Base-by-base conservation (phyloP, 2,888 invertebrate species). In the Formica aserva region DNA sequence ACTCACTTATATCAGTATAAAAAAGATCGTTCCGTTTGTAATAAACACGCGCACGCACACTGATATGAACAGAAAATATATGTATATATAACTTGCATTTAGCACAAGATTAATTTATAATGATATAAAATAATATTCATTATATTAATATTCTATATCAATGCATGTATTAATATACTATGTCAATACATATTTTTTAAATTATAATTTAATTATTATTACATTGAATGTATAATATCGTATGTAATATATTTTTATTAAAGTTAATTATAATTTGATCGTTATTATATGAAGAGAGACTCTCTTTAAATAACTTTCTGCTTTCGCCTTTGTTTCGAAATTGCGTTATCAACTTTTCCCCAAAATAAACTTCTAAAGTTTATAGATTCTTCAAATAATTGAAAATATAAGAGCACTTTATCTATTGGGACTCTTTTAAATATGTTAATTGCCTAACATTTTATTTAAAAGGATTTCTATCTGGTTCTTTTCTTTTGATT, bases 321-420 rank as follows among this genome's bases (percentile, higher is more conserved):
- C 22, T 18, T 55, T 55, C 15, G 22, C 35, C 11, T 72, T 72
- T 72, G 26, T 57, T 11, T 72, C 38, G 13, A 38, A 72, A 72
- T 72, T 57, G 3, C 11, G 2, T 5, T 55, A 22, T 32, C 29
- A 57, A 57, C 26, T 72, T 52, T 55, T 71, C 29, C 15, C n/a
- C 8, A 32, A 71, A 22, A 55, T 35, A 1, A 71, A 52, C 22
- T 55, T 38, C 1, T 11, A 18, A 26, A 38, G 11, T 8, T 26
- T 13, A 15, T 18, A 26, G 1, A 26, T n/a, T 72, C 55, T 57
- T 72, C 18, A 13, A 15, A 2, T 72, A 57, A 55, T 35, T 55
- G 35, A 55, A 72, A 72, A 38, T n/a, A 3, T 38, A 72, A 57
- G 18, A 18, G 11, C 35, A 13, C 18, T 57, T 57, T 55, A 52